A percentile compares a stretch with the other conserved stretches of the same genome.
These are phyloP conservation scores for Agriopis aurantiaria DNA, from an alignment of 2,888 invertebrate species.

Conservation along the genomic window DNA sequence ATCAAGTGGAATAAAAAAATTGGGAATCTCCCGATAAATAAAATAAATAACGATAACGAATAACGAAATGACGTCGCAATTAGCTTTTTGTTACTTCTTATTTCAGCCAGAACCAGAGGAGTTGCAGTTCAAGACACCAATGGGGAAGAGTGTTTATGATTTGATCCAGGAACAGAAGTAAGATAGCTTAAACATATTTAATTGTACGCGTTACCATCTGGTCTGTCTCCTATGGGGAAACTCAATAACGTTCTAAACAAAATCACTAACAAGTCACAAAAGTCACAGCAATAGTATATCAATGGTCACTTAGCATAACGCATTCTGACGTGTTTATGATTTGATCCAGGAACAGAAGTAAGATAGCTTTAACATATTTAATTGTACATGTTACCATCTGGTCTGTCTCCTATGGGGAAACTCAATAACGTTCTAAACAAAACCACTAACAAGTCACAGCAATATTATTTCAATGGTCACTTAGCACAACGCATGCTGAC, in stretches of 20 bases:
- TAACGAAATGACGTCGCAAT: neutral
- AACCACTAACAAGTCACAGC: no score
- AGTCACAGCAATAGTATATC: no score
- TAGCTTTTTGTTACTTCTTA: neutral
- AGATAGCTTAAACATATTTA: slow-evolving; percentile 39
- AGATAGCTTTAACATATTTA: slow-evolving; percentile 39
- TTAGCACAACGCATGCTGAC: no score
- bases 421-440: neutral
- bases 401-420: neutral
- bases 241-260: neutral
- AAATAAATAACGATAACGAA: no score
- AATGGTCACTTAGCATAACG: no score
- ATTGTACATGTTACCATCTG: no score
- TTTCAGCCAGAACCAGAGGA: slow-evolving; percentile 87
- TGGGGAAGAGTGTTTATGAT: slow-evolving; percentile 92
- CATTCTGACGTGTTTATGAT: slow-evolving; percentile 91
- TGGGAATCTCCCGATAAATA: no score
- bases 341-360: slow-evolving; percentile 86
- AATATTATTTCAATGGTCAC: no score
- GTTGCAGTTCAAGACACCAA: slow-evolving; percentile 92
- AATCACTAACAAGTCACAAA: no score
- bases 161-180: slow-evolving; percentile 86
- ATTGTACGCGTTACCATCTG: neutral
- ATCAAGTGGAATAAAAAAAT: no score
- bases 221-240: neutral